Conservation (phyloP, 2,888 invertebrate species). For the Autographa gamma region DNA sequence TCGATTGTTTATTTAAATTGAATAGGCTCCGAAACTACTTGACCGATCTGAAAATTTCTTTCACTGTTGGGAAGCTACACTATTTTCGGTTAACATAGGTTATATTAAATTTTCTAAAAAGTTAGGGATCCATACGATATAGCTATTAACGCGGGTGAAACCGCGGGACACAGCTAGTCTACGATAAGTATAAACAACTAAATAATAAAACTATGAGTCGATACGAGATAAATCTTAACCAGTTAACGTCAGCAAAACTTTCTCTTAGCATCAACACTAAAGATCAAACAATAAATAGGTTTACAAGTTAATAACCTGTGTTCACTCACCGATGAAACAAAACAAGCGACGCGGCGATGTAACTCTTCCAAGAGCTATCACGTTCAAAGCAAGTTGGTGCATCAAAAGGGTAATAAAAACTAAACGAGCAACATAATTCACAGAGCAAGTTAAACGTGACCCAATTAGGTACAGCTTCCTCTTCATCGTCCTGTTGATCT, state of each 20-base stretch:
- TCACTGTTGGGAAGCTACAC: no score
- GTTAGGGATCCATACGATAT: no score
- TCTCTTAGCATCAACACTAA: slow-evolving; percentile 38
- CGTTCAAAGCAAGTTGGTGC: slow-evolving; percentile 50
- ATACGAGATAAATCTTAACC: slow-evolving; percentile 19
- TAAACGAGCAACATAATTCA: slow-evolving; percentile 61
- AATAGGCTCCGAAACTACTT: no score
- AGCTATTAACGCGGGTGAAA: no score
- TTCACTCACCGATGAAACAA: slow-evolving; percentile 36
- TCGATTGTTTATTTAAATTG: no score
- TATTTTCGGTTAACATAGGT: no score
- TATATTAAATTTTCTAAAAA: no score
- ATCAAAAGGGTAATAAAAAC: slow-evolving; percentile 60
- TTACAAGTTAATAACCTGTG: slow-evolving; percentile 42
- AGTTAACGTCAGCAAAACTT: slow-evolving; percentile 18
- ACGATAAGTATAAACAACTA: neutral
- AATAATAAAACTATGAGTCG: neutral
- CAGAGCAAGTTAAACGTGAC: slow-evolving; percentile 65
- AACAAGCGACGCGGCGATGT: slow-evolving; percentile 45
- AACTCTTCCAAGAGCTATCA: slow-evolving; percentile 30
- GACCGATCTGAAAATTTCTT: no score
- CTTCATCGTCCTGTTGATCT: slow-evolving; percentile 18
- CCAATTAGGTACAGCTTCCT: slow-evolving; percentile 69
- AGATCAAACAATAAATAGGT: slow-evolving; percentile 39
- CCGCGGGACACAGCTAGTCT: no score